Percentiles rank a stretch among this genome's conserved stretches.
Conservation (phyloP, 37 sponge, comb jelly and placozoan species). For the Ianthella basta region DNA sequence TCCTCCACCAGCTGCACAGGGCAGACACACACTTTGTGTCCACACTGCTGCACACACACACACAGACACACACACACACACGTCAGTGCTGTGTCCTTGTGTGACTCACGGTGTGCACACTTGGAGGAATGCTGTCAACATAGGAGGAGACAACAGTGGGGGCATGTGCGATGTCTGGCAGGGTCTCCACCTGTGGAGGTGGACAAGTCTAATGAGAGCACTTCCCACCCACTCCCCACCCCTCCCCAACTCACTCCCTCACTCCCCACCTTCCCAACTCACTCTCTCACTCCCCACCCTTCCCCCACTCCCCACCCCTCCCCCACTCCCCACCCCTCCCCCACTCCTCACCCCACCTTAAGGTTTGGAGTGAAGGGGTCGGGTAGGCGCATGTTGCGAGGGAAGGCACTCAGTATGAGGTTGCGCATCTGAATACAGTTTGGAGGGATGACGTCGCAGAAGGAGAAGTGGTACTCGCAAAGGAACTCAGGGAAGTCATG, state of each 20-base stretch:
- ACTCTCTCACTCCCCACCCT: no score
- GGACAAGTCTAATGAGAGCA: not conserved
- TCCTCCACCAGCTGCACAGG: conserved; percentile 8
- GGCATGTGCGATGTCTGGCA: conserved; percentile 94
- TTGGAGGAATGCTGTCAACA: conserved; percentile 75
- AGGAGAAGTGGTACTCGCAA: conserved; percentile 98
- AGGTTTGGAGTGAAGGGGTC: conserved; percentile 99
- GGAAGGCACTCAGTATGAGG: conserved; percentile 98
- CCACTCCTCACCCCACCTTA: conserved; percentile 62
- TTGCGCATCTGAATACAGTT: conserved; percentile 99
- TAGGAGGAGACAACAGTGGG: conserved; percentile 88
- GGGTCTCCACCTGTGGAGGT: conserved; percentile 85
- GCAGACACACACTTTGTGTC: not conserved
- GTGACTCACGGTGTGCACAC: conserved; percentile 78
- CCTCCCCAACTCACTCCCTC: no score
- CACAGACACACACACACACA: conserved; percentile 14
- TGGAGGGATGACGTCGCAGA: conserved; percentile 99
- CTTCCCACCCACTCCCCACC: no score
- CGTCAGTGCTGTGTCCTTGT: not conserved
- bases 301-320: not conserved
- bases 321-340: not conserved
- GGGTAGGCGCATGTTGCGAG: conserved; percentile 97
- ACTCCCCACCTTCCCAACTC: no score
- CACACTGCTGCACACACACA: not conserved
- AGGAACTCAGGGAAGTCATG: conserved; percentile 99